Evolutionary conservation across 2,888 invertebrate genomes (phyloP), one percentile per base, ranked within the genome.

Genomic region (Zele albiditarsus): DNA sequence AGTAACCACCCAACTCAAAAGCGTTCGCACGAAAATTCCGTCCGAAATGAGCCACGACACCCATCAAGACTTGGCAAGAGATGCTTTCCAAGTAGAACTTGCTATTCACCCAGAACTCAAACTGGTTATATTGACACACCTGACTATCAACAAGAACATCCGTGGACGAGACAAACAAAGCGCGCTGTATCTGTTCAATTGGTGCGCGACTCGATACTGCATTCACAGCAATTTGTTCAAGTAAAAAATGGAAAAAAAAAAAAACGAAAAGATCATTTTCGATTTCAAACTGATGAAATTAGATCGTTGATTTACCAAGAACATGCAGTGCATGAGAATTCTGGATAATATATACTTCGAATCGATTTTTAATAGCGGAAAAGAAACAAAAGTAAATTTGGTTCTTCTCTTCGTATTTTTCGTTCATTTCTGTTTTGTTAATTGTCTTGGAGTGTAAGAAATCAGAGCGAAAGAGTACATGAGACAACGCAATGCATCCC

Each of bases 111-210:
- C 27, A 46, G 25, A 49, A 53, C n/a, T 53, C 53, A 53, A 53
- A 67, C 67, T n/a, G 46, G 25, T 67, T 67, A 27, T 67, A 67
- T 67, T 67, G 67, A 67, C 67, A 67, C 67, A 67, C 20, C 25
- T 49, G 67, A n/a, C 67, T 53, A 53, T 2, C 53, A 53, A 20
- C 20, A 8, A n/a, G n/a, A 27, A 27, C 10, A 49, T 67, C 14
- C 5, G 25, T n/a, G n/a, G 23, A 38, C 23, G 38, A 65, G 12
- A 65, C 23, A 23, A 23, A 16, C 31, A 62, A 14, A 62, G 10
- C 20, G 14, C 8, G 25, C 27, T 25, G 23, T 27, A 4, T 27
- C 60, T 14, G 16, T n/a, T 60, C 28, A 27, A 60, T 60, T 60
- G 60, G 28, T 28, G 1, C 60, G 12, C 14, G 14, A 8, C 25